Evolutionary conservation across 2,797 vertebrate species (phyloP).

Genomic region (Anas flavirostris): DNA sequence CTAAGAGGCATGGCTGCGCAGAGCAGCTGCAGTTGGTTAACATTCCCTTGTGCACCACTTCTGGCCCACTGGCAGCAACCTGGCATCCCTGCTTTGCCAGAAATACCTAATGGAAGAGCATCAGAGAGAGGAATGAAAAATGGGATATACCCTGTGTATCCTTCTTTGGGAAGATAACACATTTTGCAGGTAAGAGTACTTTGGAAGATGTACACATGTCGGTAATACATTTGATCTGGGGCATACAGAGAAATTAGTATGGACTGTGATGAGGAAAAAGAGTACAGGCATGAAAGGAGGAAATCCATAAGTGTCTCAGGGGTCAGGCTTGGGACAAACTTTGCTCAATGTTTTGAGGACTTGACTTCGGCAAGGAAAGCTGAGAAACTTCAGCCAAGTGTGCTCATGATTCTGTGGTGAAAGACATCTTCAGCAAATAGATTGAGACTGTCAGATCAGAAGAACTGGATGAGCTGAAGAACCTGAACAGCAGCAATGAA

Average conservation of each 20-base stretch:
- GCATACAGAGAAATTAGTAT: not conserved
- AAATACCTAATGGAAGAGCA: not conserved
- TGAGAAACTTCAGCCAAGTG: not conserved
- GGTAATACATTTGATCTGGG: not conserved
- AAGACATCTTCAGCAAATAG: not conserved
- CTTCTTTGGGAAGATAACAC: not conserved
- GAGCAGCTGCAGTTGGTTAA: not conserved
- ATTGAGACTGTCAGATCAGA: not conserved
- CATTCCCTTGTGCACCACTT: not conserved
- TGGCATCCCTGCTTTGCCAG: not conserved
- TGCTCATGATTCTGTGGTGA: not conserved
- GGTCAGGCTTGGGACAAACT: not conserved
- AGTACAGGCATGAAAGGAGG: not conserved
- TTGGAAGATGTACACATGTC: not conserved
- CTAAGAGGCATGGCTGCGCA: rapidly evolving
- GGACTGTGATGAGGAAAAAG: not conserved
- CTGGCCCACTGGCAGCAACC: not conserved
- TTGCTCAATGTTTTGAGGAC: not conserved
- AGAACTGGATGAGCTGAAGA: not conserved
- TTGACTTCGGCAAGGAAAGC: not conserved
- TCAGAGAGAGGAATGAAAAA: not conserved
- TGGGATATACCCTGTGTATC: rapidly evolving
- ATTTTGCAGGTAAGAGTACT: not conserved
- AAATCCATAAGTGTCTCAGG: not conserved
- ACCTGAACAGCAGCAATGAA: not conserved